Conservation (phyloP, 2,888 invertebrate species). For the Drosophila paranaensis region DNA sequence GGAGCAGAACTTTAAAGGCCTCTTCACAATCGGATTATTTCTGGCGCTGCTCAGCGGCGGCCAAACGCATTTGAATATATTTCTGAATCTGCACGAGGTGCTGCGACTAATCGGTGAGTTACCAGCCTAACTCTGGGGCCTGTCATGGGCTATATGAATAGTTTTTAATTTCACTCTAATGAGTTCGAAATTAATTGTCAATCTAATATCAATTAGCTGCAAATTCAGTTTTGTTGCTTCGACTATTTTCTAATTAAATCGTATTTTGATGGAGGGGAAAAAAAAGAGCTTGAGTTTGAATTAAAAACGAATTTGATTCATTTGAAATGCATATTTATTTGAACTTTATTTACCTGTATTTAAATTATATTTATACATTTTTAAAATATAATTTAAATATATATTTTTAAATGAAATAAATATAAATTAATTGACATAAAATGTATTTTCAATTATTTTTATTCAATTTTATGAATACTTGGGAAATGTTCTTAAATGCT, state of each 20-base stretch:
- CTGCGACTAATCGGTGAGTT: constrained; percentile 83
- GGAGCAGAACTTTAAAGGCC: constrained; percentile 65
- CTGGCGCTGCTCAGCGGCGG: constrained; percentile 73
- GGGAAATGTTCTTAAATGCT: background rate
- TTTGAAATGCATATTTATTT: background rate
- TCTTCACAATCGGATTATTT: constrained; percentile 82
- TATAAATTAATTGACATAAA: background rate
- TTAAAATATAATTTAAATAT: too few species aligned
- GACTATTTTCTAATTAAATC: constrained; percentile 13
- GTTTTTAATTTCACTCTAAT: constrained; percentile 17
- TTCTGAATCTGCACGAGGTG: constrained; percentile 83
- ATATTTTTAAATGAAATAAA: background rate
- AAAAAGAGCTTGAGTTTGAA: background rate
- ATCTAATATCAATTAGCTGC: constrained; percentile 45
- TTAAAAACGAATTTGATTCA: background rate
- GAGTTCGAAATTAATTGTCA: constrained; percentile 17
- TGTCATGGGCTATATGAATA: background rate
- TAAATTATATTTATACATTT: background rate
- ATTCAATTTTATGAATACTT: background rate
- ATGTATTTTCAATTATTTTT: background rate
- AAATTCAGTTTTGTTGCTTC: background rate
- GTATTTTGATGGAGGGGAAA: constrained; percentile 18
- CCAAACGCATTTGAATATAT: constrained; percentile 82
- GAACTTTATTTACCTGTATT: too few species aligned
- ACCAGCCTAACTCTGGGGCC: background rate